Evolutionary conservation across 2,113 vertebrate genomes (phyloP).

Genomic region (Cottus gobio): DNA sequence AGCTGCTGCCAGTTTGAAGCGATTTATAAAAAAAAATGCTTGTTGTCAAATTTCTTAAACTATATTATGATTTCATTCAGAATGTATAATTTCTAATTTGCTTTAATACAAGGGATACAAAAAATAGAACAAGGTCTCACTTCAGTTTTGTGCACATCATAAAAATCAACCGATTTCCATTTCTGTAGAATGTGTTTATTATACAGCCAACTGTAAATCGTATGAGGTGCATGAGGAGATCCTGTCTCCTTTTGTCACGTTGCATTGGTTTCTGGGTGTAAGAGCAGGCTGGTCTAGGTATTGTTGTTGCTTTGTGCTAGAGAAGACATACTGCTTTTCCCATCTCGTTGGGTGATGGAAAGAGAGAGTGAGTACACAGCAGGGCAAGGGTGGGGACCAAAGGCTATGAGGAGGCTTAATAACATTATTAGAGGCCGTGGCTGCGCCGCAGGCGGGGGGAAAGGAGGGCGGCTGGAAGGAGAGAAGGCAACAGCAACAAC

Average conservation of each 20-base stretch:
- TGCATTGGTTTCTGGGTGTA: constrained; percentile 29
- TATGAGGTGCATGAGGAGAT: neutral
- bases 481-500: constrained; percentile 19
- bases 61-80: neutral
- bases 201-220: neutral
- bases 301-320: constrained; percentile 34
- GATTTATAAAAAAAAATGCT: neutral
- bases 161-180: neutral
- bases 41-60: neutral
- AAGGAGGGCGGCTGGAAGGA: constrained; percentile 22
- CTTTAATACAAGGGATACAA: neutral
- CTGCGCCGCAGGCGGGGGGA: constrained; percentile 31
- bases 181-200: neutral
- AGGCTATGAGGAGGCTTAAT: constrained; percentile 71
- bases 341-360: constrained; percentile 52
- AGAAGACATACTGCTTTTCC: constrained; percentile 40
- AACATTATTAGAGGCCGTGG: constrained; percentile 71
- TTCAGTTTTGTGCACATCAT: too few relatives aligned
- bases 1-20: neutral
- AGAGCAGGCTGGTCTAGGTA: constrained; percentile 9
- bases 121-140: neutral
- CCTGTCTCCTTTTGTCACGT: neutral
- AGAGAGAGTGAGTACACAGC: constrained; percentile 60
- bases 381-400: constrained; percentile 55
- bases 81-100: neutral